These are phyloP conservation scores for Falco biarmicus DNA, from an alignment of 2,797 vertebrate genomes.

Conservation along the genomic window DNA sequence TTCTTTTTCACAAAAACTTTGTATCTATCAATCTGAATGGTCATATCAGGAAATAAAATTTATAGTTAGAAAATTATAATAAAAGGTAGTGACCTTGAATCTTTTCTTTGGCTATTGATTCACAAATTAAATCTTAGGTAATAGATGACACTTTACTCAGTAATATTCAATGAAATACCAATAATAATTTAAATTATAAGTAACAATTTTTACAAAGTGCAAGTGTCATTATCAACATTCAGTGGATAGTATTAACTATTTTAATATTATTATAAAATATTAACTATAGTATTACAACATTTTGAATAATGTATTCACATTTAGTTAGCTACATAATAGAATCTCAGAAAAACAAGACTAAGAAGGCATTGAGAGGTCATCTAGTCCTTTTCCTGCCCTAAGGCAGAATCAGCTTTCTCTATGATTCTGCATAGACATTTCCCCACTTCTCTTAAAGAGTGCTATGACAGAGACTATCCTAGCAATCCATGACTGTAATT, in stretches of 20 bases:
- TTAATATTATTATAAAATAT: not conserved
- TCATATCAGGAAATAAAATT: not conserved
- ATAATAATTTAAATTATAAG: not conserved
- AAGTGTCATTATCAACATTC: not conserved
- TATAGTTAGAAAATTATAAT: not conserved
- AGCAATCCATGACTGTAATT: not conserved
- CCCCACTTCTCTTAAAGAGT: not conserved
- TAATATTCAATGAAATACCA: not conserved
- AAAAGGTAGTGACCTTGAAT: not conserved
- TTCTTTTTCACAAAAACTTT: not conserved
- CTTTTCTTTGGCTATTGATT: not conserved
- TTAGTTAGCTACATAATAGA: not conserved
- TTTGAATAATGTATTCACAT: constrained; percentile 15
- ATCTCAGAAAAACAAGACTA: not conserved
- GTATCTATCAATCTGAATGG: not conserved
- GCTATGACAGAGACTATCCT: not conserved
- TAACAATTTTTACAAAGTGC: not conserved
- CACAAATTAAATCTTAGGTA: not conserved
- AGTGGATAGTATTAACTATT: not conserved
- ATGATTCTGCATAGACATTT: not conserved
- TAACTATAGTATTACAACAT: not conserved
- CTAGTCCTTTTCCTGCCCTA: not conserved
- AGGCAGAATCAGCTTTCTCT: not conserved
- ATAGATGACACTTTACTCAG: not conserved
- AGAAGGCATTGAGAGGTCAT: not conserved